Evolutionary conservation across 2,888 invertebrate genomes (phyloP).

Genomic region (Myopa tessellatipennis): DNA sequence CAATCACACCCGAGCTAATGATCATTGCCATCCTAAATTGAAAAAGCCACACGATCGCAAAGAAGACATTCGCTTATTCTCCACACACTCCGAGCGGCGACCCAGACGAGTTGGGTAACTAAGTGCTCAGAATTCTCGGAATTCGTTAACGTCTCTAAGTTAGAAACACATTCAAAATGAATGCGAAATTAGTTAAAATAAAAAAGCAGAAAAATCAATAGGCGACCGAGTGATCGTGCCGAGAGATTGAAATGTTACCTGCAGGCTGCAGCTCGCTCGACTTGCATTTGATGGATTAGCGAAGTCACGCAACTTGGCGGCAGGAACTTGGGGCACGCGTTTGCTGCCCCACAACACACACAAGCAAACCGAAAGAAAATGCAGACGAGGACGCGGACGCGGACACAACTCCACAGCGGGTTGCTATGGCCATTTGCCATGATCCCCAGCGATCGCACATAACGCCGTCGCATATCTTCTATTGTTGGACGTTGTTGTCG

Average conservation of each 20-base stretch:
- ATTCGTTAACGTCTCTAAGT: conserved; percentile 22
- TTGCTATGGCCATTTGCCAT: background rate
- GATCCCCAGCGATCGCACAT: conserved; percentile 1
- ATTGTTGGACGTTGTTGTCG: conserved; percentile 7
- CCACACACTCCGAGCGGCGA: conserved; percentile 8
- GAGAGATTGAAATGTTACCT: conserved; percentile 37
- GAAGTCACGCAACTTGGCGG: conserved; percentile 40
- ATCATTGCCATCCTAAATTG: conserved; percentile 2
- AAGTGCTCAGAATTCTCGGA: conserved; percentile 21
- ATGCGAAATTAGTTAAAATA: conserved; percentile 28
- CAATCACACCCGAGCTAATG: conserved; percentile 7
- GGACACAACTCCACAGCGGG: background rate
- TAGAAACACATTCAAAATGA: conserved; percentile 31
- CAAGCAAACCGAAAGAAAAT: background rate
- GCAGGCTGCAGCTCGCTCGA: conserved; percentile 23
- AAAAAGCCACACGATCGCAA: conserved; percentile 15
- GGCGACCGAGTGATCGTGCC: conserved; percentile 24
- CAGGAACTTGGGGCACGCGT: conserved; percentile 39
- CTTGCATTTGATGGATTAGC: conserved; percentile 38
- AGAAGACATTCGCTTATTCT: conserved; percentile 20
- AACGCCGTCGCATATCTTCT: background rate
- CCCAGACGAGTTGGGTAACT: conserved; percentile 10
- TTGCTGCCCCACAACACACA: conserved; percentile 6
- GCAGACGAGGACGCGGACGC: background rate
- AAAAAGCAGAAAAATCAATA: background rate